phyloP scores from a whole-genome alignment of 2,797 vertebrate species.

The Artibeus jamaicensis region DNA sequence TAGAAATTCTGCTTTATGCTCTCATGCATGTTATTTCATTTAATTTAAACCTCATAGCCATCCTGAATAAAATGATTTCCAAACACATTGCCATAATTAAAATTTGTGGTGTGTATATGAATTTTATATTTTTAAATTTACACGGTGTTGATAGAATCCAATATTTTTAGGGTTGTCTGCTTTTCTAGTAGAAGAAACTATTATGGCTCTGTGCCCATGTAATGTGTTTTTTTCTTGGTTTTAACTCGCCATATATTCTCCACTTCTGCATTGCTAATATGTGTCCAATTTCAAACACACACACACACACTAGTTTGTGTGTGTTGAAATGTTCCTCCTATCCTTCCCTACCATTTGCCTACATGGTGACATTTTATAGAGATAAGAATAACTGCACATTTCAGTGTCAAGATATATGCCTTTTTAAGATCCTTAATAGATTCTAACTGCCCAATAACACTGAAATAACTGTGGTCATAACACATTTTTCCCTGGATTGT shows the following conservation, averaged over 20 bases:
- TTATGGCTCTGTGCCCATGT: background rate
- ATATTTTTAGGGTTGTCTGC: background rate
- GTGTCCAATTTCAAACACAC: background rate
- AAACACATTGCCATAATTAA: background rate
- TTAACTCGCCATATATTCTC: background rate
- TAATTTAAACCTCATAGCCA: background rate
- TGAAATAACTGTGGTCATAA: slow-evolving; percentile 71
- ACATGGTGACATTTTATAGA: slow-evolving; percentile 11
- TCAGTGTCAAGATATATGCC: slow-evolving; percentile 69
- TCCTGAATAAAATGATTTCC: background rate
- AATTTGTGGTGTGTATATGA: background rate
- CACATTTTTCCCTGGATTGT: slow-evolving; percentile 55
- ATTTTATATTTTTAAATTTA: slow-evolving; percentile 2
- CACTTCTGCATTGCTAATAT: background rate
- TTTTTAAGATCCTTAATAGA: slow-evolving; percentile 76
- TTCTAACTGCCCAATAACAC: slow-evolving; percentile 73
- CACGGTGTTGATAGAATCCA: background rate
- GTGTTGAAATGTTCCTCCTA: background rate
- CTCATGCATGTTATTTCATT: background rate
- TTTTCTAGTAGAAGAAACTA: slow-evolving; percentile 3
- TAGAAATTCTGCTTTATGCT: background rate
- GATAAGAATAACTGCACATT: slow-evolving; percentile 49
- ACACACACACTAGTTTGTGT: background rate
- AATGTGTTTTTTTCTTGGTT: background rate
- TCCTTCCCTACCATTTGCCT: slow-evolving; percentile 29